Percentiles rank a stretch among this genome's conserved stretches.
Conservation (phyloP, 1,140 invertebrate species). For the Pachyrhynchus sulphureomaculatus region DNA sequence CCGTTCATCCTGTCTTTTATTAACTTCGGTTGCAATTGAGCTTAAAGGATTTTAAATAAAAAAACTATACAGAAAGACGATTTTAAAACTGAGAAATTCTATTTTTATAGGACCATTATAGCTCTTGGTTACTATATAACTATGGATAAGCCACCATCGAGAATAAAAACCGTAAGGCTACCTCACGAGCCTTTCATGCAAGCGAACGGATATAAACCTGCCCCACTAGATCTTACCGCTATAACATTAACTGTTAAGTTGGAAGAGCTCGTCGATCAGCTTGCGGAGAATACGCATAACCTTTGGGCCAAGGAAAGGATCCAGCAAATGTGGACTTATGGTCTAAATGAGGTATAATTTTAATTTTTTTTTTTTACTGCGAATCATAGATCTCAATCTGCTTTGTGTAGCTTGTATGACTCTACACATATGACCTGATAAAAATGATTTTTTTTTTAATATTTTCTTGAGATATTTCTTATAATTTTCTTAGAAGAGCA, state of each 20-base stretch:
- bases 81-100: no score
- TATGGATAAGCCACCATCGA: slow-evolving; percentile 90
- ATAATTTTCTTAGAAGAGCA: no score
- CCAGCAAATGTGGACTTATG: slow-evolving; percentile 98
- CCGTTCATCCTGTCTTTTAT: no score
- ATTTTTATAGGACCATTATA: slow-evolving; percentile 77
- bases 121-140: slow-evolving; percentile 97
- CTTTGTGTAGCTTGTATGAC: no score
- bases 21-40: no score
- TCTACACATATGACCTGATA: no score
- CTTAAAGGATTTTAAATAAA: no score
- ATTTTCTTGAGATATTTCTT: no score
- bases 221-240: slow-evolving; percentile 93
- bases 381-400: no score
- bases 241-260: slow-evolving; percentile 87
- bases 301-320: slow-evolving; percentile 98
- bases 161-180: slow-evolving; percentile 90
- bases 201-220: slow-evolving; percentile 96
- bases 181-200: slow-evolving; percentile 93
- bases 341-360: slow-evolving; percentile 78
- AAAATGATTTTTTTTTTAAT: no score
- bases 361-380: no score
- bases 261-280: slow-evolving; percentile 92
- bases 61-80: no score
- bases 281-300: slow-evolving; percentile 99